Evolutionary conservation across 2,113 vertebrate species (phyloP).

Genomic region (Hypocryptadius cinnamomeus): DNA sequence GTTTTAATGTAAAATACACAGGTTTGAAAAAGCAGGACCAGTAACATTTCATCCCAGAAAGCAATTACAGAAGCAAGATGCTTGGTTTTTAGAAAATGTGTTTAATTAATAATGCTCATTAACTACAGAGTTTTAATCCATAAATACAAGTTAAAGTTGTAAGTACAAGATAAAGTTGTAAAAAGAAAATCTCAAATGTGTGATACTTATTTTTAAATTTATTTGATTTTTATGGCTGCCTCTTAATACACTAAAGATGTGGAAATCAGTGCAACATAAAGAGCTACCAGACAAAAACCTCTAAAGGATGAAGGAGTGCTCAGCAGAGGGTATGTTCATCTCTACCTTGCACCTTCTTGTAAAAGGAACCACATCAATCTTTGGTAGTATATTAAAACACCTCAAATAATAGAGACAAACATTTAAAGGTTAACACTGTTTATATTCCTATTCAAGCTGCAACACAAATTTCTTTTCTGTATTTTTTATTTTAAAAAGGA

Average conservation of each 20-base stretch:
- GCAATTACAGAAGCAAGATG: not conserved
- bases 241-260: not conserved
- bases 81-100: conserved; percentile 30
- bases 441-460: not conserved
- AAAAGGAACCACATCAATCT: conserved; percentile 8
- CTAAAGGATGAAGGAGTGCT: not conserved
- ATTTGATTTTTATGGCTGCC: not conserved
- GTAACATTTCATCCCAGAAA: not conserved
- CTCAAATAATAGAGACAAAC: not conserved
- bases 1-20: not conserved
- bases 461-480: not conserved
- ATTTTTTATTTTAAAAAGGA: not conserved
- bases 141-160: conserved; percentile 26
- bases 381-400: conserved; percentile 46
- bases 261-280: not conserved
- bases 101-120: conserved; percentile 43
- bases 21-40: not conserved
- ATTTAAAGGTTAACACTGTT: not conserved
- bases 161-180: conserved; percentile 2
- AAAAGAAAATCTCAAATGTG: not conserved
- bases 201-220: conserved; percentile 22
- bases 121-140: conserved; percentile 42
- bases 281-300: conserved; percentile 1
- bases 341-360: not conserved
- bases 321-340: not conserved